Base-by-base conservation (phyloP, 2,797 vertebrate genomes). In the Allobates femoralis region DNA sequence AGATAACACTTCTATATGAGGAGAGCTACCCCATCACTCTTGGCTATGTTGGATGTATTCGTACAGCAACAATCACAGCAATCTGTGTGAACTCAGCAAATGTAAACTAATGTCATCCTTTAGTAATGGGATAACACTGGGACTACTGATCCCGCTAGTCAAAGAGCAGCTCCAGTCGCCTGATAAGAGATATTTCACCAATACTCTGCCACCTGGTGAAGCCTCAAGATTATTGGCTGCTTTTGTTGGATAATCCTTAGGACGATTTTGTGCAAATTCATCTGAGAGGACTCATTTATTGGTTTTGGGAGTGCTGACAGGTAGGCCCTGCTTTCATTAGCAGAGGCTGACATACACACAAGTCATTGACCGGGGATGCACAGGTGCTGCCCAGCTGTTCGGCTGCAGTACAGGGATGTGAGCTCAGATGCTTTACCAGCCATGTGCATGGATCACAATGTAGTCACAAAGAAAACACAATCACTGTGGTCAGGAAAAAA, bases 301-400 rank as follows among this genome's bases (percentile, higher is more conserved):
- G 3, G 16, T 69, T 69, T 55, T 23, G 37, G 67, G 21, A 5
- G 41, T n/a, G 78, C 85, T 53, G 78, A 73, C 58, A 81, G 56
- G 28, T 37, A 30, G 37, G 67, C 15, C 30, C 34, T 79, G 76
- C 51, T 55, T 64, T 83, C 41, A 77, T 66, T 55, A 71, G 5
- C 14, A 51, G 10, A 23, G 21, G 21, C 50, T 30, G 55, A 69
- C 83, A 56, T 62, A 50, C 26, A 23, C 26, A 32, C 8, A 23
- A 79, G 34, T 67, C 78, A 81, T 32, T 75, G 28, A 64, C 14
- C 1, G 30, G 28, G n/a, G 37, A n/a, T n/a, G 15, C 82, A 41
- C 69, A 81, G 79, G 85, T 81, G 85, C 32, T 76, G 23, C 46
- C 41, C 79, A 86, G 69, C 85, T 81, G 85, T 32, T 64, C 30